These are phyloP conservation scores for Glaucomys volans DNA, from an alignment of 2,113 vertebrate genomes.

Conservation along the genomic window DNA sequence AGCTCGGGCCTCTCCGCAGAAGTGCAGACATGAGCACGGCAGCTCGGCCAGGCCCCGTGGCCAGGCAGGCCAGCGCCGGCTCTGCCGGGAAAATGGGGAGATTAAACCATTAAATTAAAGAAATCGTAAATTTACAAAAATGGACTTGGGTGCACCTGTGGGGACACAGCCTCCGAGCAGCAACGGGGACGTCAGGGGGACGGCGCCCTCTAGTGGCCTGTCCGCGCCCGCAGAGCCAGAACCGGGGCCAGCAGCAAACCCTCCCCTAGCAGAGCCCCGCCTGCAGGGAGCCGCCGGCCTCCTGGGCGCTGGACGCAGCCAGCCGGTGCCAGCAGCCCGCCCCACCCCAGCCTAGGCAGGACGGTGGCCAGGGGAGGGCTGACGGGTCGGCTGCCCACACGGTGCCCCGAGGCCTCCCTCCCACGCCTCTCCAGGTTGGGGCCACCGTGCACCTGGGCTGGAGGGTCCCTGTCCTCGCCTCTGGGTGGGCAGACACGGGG, in stretches of 20 bases:
- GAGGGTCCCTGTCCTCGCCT: rapidly evolving
- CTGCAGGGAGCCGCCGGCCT: no score
- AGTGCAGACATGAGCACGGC: no score
- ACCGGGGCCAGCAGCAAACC: rapidly evolving
- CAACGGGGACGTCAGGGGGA: neutral
- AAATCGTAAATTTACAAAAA: neutral
- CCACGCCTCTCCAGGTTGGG: no score
- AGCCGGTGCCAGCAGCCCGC: rapidly evolving
- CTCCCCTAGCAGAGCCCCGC: neutral
- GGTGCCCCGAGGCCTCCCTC: no score
- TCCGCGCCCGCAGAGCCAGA: rapidly evolving
- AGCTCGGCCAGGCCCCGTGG: no score
- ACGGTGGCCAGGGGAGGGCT: no score
- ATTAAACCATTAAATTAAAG: conserved; percentile 63
- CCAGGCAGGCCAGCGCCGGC: no score
- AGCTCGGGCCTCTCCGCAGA: no score
- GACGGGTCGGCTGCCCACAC: no score
- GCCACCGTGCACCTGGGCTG: rapidly evolving
- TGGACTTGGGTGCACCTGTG: neutral
- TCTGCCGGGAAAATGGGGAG: conserved; percentile 65
- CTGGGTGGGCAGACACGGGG: rapidly evolving
- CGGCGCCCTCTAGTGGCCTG: conserved; percentile 59
- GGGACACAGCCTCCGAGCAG: rapidly evolving
- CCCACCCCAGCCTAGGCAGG: no score
- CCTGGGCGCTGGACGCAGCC: neutral